Evolutionary conservation across 2,113 vertebrate genomes (phyloP).

Genomic region (Phoenicopterus ruber): DNA sequence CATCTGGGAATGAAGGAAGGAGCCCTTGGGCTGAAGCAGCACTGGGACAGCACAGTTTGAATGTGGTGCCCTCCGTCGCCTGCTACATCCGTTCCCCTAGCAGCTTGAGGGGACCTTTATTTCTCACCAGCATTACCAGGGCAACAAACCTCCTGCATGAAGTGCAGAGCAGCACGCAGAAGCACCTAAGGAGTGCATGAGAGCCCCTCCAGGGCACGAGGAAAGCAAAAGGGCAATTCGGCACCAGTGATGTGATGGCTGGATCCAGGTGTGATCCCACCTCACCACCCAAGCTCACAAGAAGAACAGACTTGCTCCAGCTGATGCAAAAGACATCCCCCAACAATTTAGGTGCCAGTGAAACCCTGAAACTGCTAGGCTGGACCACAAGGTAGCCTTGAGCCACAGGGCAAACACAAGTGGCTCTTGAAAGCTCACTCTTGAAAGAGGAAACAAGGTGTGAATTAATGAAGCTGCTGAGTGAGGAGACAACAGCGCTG

Average conservation of each 20-base stretch:
- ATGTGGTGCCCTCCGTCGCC: background rate
- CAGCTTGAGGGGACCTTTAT: background rate
- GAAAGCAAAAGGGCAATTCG: background rate
- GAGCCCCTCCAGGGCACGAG: background rate
- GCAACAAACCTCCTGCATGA: background rate
- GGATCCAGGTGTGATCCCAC: background rate
- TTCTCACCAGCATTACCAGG: background rate
- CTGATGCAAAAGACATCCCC: background rate
- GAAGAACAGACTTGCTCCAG: background rate
- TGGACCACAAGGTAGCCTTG: background rate
- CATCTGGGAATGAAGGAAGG: background rate
- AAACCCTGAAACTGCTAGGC: background rate
- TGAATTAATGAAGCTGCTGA: background rate
- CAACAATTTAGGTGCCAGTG: background rate
- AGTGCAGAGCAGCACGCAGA: background rate
- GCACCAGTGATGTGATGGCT: background rate
- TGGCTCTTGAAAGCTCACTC: rapidly evolving
- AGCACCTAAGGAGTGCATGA: rapidly evolving
- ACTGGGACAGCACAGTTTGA: background rate
- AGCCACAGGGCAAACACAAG: background rate
- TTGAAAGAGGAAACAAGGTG: background rate
- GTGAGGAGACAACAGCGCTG: rapidly evolving
- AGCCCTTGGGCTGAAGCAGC: background rate
- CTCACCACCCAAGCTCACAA: background rate
- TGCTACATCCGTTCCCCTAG: background rate